Percentiles rank a stretch among this genome's conserved stretches.
Evolutionary conservation across 2,797 vertebrate species (phyloP).

Genomic region (Pygocentrus nattereri): DNA sequence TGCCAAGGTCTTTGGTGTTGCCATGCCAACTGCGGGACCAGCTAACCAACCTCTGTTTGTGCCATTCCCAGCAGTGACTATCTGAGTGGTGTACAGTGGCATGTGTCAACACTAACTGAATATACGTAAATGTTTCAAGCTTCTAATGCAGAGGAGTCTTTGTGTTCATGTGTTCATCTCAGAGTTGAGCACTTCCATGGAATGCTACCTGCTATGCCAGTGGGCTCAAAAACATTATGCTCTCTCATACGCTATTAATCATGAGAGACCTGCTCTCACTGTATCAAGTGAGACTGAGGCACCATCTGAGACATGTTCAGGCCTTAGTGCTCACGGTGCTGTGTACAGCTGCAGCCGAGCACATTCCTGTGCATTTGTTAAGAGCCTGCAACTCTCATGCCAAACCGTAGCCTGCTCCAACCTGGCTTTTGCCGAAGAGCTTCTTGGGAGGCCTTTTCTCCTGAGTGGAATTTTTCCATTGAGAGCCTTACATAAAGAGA

Average conservation of each 20-base stretch:
- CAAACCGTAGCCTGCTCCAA: constrained; percentile 55
- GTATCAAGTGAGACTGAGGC: constrained; percentile 40
- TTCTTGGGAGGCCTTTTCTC: constrained; percentile 62
- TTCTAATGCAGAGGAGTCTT: background rate
- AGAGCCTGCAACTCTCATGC: constrained; percentile 49
- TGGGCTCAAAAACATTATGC: constrained; percentile 43
- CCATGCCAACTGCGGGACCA: constrained; percentile 37
- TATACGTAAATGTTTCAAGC: constrained; percentile 1
- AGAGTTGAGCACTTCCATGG: constrained; percentile 44
- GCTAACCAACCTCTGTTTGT: constrained; percentile 10
- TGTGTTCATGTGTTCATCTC: background rate
- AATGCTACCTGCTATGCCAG: constrained; percentile 49
- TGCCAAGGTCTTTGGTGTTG: constrained; percentile 20
- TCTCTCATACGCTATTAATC: constrained; percentile 40
- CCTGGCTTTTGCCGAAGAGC: constrained; percentile 56
- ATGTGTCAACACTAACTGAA: background rate
- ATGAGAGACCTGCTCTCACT: constrained; percentile 42
- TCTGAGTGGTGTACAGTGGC: constrained; percentile 10
- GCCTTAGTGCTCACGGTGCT: constrained; percentile 36
- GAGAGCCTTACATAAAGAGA: constrained; percentile 56
- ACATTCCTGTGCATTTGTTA: constrained; percentile 58
- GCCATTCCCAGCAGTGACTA: constrained; percentile 33
- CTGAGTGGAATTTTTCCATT: constrained; percentile 57
- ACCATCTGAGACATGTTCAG: constrained; percentile 39
- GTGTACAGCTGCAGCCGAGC: constrained; percentile 47